Evolutionary conservation across 2,113 vertebrate genomes (phyloP), one percentile per base, ranked within the genome.

Genomic region (Boleophthalmus pectinirostris): DNA sequence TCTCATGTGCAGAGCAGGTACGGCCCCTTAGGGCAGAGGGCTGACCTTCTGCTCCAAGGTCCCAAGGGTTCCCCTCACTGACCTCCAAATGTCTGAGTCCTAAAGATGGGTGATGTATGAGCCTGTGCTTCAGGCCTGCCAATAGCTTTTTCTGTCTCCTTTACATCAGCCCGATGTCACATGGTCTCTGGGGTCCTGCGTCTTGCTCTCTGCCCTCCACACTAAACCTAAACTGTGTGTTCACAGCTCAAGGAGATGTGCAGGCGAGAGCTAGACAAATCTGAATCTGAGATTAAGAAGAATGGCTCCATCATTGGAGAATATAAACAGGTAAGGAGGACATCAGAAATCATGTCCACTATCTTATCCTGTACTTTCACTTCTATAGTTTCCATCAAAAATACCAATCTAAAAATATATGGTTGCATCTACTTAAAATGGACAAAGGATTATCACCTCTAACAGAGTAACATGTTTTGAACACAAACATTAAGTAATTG

Each of bases 301-400:
- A 99, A 99, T 73, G 96, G 95, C 70, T 98, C 97, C 29, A 99
- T 99, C 85, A 99, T 99, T 60, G 95, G 96, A 47, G 98, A 99
- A 91, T 99, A 99, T 87, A 99, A 99, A 85, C 98, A 99, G 97
- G 98, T 98, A 73, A 73, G 90, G 73, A 73, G 90, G 73, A 56
- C 43, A 23, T 5, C 23, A 58, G 5, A 10, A 56, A 23, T 56
- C n/a, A 56, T 10, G 11, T 56, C 3, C 15, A 51, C 15, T 16
- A 49, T 3, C 47, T 54, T 54, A 49, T 47, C 46, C 13, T 49
- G 47, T 15, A 49, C 47, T 18, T 54, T 54, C 7, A 54, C 51
- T 21, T 21, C n/a, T 21, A 21, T 18, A 20, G 15, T 51, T 3
- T 51, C 16, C 6, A 18, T 51, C 14, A 3, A 20, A 16, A 20